Evolutionary conservation across 2,113 vertebrate species (phyloP), one percentile per base, ranked within the genome.

Genomic region (Odobenus rosmarus): DNA sequence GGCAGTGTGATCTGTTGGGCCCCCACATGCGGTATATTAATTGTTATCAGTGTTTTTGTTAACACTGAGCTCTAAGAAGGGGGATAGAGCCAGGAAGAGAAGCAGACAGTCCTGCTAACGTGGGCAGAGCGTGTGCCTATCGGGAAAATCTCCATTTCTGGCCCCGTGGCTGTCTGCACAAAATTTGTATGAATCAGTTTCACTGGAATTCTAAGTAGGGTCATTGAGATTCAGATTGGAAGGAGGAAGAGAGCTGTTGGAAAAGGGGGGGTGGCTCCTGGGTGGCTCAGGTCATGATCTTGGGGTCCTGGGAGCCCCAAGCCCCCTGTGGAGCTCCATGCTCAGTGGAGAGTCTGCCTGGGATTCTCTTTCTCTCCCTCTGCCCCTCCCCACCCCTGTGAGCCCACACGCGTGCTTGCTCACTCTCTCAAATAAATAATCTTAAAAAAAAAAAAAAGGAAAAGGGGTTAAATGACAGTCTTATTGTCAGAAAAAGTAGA

Each of bases 171-270:
- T 64, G 26, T 62, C 5, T 64, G 62, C 31, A 33, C 62, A 64
- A 33, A 51, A 51, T 31, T 55, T 62, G 42, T 39, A 3, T 36
- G 80, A 81, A 28, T n/a, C 36, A 2, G 14, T 49, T 76, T 74
- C 51, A 8, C 3, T 76, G 71, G 74, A 39, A 33, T 80, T 95
- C 51, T 62, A 39, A 19, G 21, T 64, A 2, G 79, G 59, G 33
- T 49, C 23, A 21, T 16, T 81, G 61, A 87, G 74, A 79, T 89
- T 85, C 9, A 8, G 39, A 53, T 72, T 53, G 61, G 74, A 86
- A 85, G 39, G 69, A 76, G 72, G 49, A 93, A 53, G 94, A 90
- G 93, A 82, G 12, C 72, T 89, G 16, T 55, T 82, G 62, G 62
- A 16, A 33, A 31, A 31, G 61, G 5, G 13, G 28, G 31, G 31